Evolutionary conservation across 2,888 invertebrate genomes (phyloP), one percentile per base, ranked within the genome.

Genomic region (Muschampia plurimacula): DNA sequence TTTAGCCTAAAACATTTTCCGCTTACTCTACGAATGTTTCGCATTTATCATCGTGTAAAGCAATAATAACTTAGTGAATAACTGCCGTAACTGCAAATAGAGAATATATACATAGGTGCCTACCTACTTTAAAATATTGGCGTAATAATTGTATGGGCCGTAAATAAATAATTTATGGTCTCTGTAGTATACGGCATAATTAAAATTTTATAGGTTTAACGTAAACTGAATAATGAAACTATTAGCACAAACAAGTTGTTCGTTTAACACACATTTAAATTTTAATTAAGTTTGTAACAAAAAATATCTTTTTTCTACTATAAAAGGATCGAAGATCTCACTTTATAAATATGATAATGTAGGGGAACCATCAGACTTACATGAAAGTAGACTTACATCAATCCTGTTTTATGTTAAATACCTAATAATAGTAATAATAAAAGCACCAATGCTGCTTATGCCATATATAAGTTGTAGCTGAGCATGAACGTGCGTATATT

Each of bases 271-370:
- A 82, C 84, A 75, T 88, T 91, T 88, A 87, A 88, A 84, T 88
- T 87, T 87, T 90, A 90, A 92, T 92, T 91, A 91, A 88, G 85
- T 84, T 86, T 81, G 84, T 83, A 78, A 87, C 84, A 90, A 92
- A 91, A 91, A 91, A 85, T 83, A 78, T 64, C 12, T 12, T 63
- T 15, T 63, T 15, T 63, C 39, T 13, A 46, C 46, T 64, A 46
- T 46, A 64, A 46, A 63, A 63, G 63, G 22, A 44, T 63, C 63
- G 22, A 22, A 22, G n/a, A 63, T 63, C 63, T 63, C 44, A 44
- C 9, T 10, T 44, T 63, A 41, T 44, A n/a, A 63, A 63, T 63
- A 44, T 15, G 22, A 63, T 22, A 32, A 22, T 63, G 63, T 44
- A 63, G 63, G 63, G 8, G 15, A 44, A 44, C 63, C 63, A 63